Base-by-base conservation (phyloP, 92 coral and sea anemone species). In the Zoanthus sansibaricus region DNA sequence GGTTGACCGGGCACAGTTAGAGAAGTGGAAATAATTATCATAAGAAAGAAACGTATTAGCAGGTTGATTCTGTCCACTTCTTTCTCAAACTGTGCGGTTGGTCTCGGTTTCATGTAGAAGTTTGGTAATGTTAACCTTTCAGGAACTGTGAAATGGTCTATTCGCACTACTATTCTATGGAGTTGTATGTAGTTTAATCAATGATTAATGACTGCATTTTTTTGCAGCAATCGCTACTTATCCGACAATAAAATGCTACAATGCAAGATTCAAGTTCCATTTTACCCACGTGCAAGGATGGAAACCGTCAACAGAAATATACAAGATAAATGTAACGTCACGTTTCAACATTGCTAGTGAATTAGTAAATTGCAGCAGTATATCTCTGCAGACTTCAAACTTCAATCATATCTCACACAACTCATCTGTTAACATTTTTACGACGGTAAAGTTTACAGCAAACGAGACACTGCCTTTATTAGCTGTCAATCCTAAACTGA, bases 181-280 rank as follows among this genome's bases (percentile, higher is more conserved):
- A 37, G 42, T 37, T 37, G 42, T 37, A 37, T 37, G 42, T 4
- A 33, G 25, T 25, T 48, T 49, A 49, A 49, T 49, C 12, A 49
- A 49, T 7, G 3, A 49, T 49, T 49, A 1, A 7, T 9, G 9
- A 49, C 1, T 3, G 4, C 12, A 9, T 49, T 49, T 49, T 49
- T 49, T 49, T 49, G 7, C 55, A 69, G 74, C 16, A 33, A 30
- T 69, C 9, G 31, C 4, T 32, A 69, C 74, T 6, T 30, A 25
- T 33, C 74, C 74, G 31, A 69, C 74, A 30, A 30, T 33, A 14
- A 69, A 69, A 69, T 69, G 74, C 46, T 69, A 32, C 47, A 69
- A 69, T 7, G 11, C 74, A 14, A 69, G 7, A 46, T 69, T 69
- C 16, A 10, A 9, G 17, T 69, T 69, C 31, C 16, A 30, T 1